These are phyloP conservation scores for Pterobdella sp. DNA, from an alignment of 2,888 invertebrate species.

Conservation along the genomic window DNA sequence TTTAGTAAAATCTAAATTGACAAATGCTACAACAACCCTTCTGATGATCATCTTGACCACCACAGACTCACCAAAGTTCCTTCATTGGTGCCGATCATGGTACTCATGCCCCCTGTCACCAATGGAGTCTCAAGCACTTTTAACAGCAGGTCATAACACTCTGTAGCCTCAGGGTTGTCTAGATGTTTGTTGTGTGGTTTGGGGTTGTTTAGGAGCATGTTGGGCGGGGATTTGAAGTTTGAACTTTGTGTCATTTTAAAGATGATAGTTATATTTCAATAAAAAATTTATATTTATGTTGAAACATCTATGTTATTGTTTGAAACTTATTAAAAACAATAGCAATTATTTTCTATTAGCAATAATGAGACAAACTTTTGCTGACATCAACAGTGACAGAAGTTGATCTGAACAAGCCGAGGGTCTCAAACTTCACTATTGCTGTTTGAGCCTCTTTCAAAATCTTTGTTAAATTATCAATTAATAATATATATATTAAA, in stretches of 20 bases:
- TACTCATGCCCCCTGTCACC: slow-evolving; percentile 75
- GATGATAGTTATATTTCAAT: too few relatives aligned
- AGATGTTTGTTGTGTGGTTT: too few relatives aligned
- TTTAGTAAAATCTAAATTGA: neutral
- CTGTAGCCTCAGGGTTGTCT: slow-evolving; percentile 36
- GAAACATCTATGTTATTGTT: too few relatives aligned
- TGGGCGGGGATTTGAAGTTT: too few relatives aligned
- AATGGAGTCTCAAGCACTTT: slow-evolving; percentile 73
- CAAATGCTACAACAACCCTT: neutral
- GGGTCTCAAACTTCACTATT: slow-evolving; percentile 66
- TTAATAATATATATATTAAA: neutral
- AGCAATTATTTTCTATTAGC: too few relatives aligned
- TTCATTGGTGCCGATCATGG: slow-evolving; percentile 82
- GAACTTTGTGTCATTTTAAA: too few relatives aligned
- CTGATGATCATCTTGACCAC: neutral
- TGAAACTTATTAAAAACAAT: too few relatives aligned
- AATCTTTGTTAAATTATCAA: slow-evolving; percentile 44
- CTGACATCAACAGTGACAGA: slow-evolving; percentile 80
- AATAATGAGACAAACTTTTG: slow-evolving; percentile 54
- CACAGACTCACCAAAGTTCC: slow-evolving; percentile 63
- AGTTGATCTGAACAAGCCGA: slow-evolving; percentile 82
- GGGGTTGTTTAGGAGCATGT: too few relatives aligned
- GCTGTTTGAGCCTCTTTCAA: slow-evolving; percentile 57
- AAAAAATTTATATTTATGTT: too few relatives aligned
- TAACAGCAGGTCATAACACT: slow-evolving; percentile 65